Evolutionary conservation across 2,888 invertebrate genomes (phyloP).

Genomic region (Ennomos erosarius): DNA sequence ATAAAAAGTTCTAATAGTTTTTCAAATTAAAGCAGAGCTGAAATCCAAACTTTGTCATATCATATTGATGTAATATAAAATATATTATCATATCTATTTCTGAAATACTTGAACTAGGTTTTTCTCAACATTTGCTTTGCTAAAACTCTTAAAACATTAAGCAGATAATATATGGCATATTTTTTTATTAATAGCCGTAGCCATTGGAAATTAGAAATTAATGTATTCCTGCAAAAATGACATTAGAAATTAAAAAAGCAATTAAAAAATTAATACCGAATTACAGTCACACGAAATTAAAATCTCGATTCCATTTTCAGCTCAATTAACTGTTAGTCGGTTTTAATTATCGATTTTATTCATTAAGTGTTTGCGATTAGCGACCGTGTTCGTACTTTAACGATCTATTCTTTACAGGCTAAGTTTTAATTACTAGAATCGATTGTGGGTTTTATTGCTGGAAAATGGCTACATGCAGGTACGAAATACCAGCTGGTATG

Average conservation of each 20-base stretch:
- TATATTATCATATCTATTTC: no score
- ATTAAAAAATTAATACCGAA: constrained; percentile 21
- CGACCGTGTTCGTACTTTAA: constrained; percentile 73
- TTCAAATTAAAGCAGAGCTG: no score
- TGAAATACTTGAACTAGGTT: no score
- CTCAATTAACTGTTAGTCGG: constrained; percentile 76
- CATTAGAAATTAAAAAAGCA: constrained; percentile 12
- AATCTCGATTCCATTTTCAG: constrained; percentile 79
- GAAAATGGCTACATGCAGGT: constrained; percentile 27
- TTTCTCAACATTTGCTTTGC: no score
- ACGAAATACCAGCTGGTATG: no score
- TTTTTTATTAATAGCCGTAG: no score
- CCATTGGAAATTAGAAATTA: no score
- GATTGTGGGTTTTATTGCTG: constrained; percentile 67
- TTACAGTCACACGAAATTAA: constrained; percentile 38
- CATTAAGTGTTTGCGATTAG: constrained; percentile 82
- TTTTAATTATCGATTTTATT: constrained; percentile 80
- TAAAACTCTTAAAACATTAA: no score
- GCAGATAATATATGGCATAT: no score
- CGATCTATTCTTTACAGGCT: constrained; percentile 65
- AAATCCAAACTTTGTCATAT: no score
- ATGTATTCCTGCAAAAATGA: not conserved
- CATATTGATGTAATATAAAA: no score
- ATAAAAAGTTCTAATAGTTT: no score
- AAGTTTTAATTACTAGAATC: constrained; percentile 74